phyloP scores from a whole-genome alignment of 2,888 invertebrate genomes.

The Aromia moschata region DNA sequence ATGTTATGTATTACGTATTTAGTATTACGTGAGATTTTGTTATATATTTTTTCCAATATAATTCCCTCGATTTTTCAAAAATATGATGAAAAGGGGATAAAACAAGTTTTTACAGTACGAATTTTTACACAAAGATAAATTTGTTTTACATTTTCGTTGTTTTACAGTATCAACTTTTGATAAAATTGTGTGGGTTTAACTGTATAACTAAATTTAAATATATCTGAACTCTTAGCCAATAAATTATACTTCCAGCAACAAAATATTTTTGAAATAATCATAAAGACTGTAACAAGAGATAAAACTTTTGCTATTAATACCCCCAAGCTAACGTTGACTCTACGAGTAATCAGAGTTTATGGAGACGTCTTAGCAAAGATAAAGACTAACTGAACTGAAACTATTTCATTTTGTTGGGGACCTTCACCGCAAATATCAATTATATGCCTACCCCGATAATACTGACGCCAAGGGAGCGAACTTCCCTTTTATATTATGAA shows the following conservation, averaged over 20 bases:
- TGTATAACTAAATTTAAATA: neutral
- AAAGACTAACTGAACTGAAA: conserved; percentile 60
- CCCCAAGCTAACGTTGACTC: conserved; percentile 40
- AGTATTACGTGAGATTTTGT: too few species aligned
- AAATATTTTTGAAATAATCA: conserved; percentile 37
- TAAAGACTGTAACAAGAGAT: conserved; percentile 39
- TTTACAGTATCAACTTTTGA: too few species aligned
- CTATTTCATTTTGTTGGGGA: conserved; percentile 59
- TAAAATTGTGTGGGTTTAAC: too few species aligned
- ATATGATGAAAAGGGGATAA: too few species aligned
- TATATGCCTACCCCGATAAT: conserved; percentile 55
- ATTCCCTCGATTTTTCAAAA: too few species aligned
- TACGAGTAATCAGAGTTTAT: conserved; percentile 61
- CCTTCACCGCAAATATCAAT: conserved; percentile 60
- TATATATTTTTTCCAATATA: too few species aligned
- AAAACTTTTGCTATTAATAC: conserved; percentile 52
- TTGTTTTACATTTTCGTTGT: too few species aligned
- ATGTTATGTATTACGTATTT: too few species aligned
- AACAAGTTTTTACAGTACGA: too few species aligned
- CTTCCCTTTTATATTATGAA: conserved; percentile 44
- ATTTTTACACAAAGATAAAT: too few species aligned
- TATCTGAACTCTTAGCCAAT: too few species aligned
- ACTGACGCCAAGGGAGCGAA: conserved; percentile 44
- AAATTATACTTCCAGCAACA: conserved; percentile 12
- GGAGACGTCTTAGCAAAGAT: conserved; percentile 61